A percentile compares a stretch with the other conserved stretches of the same genome.
Conservation (phyloP, 2,888 invertebrate species). For the Ophion ventricosus region DNA sequence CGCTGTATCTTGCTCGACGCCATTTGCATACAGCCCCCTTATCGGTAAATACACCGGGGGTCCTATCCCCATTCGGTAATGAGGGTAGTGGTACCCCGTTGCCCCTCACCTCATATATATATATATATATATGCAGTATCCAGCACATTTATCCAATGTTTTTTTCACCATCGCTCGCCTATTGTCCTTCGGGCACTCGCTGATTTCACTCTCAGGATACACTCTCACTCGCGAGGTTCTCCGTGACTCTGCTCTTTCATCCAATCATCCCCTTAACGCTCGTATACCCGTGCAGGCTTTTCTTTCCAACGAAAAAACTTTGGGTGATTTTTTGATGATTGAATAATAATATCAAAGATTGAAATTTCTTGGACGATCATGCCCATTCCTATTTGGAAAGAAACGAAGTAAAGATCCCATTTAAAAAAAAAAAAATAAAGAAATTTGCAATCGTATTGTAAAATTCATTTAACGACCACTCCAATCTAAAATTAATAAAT, state of each 20-base stretch:
- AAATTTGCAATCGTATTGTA: too few relatives aligned
- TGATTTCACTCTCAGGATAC: constrained; percentile 31
- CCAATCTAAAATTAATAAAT: too few relatives aligned
- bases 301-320: too few relatives aligned
- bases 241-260: constrained; percentile 68
- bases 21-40: constrained; percentile 82
- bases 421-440: too few relatives aligned
- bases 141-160: constrained; percentile 77
- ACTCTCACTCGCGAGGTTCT: constrained; percentile 59
- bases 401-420: too few relatives aligned
- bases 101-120: constrained; percentile 65
- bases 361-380: too few relatives aligned
- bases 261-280: constrained; percentile 71
- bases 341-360: too few relatives aligned
- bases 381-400: too few relatives aligned
- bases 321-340: not conserved
- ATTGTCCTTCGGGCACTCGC: constrained; percentile 66
- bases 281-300: too few relatives aligned
- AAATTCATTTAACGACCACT: too few relatives aligned
- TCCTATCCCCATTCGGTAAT: constrained; percentile 75
- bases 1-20: constrained; percentile 69
- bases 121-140: constrained; percentile 64
- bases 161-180: constrained; percentile 74
- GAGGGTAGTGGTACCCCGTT: constrained; percentile 75
- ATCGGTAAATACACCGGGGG: constrained; percentile 82